Evolutionary conservation across 1,140 invertebrate species (phyloP).

Genomic region (Lucilia cuprina): DNA sequence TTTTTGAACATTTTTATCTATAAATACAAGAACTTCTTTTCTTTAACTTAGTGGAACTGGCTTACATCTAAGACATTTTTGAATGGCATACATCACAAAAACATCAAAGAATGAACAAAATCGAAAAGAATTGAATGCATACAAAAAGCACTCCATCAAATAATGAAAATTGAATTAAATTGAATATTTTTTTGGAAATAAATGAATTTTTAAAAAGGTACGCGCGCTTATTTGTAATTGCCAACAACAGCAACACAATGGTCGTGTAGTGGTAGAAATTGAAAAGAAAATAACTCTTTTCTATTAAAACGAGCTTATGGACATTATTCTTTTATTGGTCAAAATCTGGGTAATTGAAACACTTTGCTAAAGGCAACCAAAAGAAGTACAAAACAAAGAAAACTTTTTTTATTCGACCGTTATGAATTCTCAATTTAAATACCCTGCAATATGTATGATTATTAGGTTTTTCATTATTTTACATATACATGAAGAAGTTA

Average conservation of each 20-base stretch:
- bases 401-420: background rate
- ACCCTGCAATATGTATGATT: no score
- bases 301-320: background rate
- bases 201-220: background rate
- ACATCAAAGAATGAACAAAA: background rate
- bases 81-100: background rate
- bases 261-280: background rate
- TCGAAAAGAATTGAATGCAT: background rate
- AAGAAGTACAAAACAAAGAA: background rate
- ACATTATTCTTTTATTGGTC: background rate
- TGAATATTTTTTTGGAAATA: background rate
- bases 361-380: background rate
- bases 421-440: no score
- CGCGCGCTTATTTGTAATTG: background rate
- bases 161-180: background rate
- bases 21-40: no score
- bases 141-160: background rate
- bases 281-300: background rate
- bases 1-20: background rate
- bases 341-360: conserved; percentile 5
- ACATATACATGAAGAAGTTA: no score
- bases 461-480: no score
- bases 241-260: background rate
- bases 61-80: background rate
- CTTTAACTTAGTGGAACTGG: background rate